Percentiles rank a stretch among this genome's conserved stretches.
Evolutionary conservation across 2,888 invertebrate genomes (phyloP).

Genomic region (Drosophila nr. medialis): DNA sequence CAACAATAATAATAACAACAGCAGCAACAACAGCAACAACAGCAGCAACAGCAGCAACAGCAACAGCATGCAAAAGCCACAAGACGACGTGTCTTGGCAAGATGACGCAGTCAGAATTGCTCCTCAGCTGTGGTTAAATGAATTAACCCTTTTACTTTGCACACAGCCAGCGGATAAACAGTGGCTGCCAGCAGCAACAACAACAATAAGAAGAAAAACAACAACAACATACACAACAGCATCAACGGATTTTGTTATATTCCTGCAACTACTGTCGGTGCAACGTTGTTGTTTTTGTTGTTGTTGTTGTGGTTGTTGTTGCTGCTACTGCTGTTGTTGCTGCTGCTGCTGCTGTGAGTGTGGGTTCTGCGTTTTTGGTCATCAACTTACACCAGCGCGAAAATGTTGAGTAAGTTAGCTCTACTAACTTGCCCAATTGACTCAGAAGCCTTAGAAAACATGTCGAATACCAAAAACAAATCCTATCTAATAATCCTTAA

Average conservation of each 20-base stretch:
- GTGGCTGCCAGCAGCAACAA: conserved; percentile 33
- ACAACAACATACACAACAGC: conserved; percentile 33
- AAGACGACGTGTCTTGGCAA: conserved; percentile 55
- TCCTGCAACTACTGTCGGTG: conserved; percentile 36
- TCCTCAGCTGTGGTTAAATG: conserved; percentile 67
- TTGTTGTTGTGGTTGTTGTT: conserved; percentile 11
- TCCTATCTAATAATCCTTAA: not conserved
- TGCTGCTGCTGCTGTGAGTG: conserved; percentile 41
- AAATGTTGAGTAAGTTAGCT: conserved; percentile 43
- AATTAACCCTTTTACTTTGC: conserved; percentile 80
- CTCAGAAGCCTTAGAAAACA: not conserved
- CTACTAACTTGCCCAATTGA: not conserved
- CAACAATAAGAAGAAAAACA: conserved; percentile 5
- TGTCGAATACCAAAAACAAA: not conserved
- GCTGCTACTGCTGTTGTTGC: conserved; percentile 14
- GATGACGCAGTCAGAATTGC: conserved; percentile 73
- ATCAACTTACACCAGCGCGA: conserved; percentile 44
- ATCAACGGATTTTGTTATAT: conserved; percentile 63
- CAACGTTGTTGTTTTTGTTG: conserved; percentile 12
- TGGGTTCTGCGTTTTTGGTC: conserved; percentile 56
- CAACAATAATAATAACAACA: conserved; percentile 16
- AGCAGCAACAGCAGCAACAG: conserved; percentile 12
- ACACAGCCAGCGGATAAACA: conserved; percentile 47
- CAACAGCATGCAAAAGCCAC: conserved; percentile 39
- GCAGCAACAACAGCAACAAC: conserved; percentile 2